These are phyloP conservation scores for Clanis bilineata DNA, from an alignment of 2,888 invertebrate genomes.

Conservation along the genomic window DNA sequence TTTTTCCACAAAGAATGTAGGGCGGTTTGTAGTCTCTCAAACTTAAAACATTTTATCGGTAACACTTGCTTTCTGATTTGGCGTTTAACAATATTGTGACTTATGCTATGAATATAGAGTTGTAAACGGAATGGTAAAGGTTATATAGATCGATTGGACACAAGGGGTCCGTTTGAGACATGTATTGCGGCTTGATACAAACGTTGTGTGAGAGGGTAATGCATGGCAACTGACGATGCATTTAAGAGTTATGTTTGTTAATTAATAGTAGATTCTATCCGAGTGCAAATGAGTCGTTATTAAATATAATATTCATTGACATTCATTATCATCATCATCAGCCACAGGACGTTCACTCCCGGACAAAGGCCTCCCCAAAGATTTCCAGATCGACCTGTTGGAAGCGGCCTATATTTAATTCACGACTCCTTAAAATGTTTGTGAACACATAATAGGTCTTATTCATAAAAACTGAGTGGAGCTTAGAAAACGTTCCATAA, in stretches of 20 bases:
- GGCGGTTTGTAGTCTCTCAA: slow-evolving; percentile 44
- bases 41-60: slow-evolving; percentile 53
- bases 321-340: too few relatives aligned
- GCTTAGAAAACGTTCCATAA: too few relatives aligned
- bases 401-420: too few relatives aligned
- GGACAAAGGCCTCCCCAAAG: too few relatives aligned
- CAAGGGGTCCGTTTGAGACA: slow-evolving; percentile 44
- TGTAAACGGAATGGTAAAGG: slow-evolving; percentile 26
- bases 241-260: neutral
- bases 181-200: slow-evolving; percentile 42
- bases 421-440: too few relatives aligned
- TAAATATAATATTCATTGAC: too few relatives aligned
- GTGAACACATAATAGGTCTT: too few relatives aligned
- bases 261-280: neutral
- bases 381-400: too few relatives aligned
- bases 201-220: slow-evolving; percentile 27
- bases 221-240: slow-evolving; percentile 10
- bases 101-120: slow-evolving; percentile 22
- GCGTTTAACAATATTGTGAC: slow-evolving; percentile 22
- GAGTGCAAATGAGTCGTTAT: neutral
- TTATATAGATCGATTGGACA: slow-evolving; percentile 40
- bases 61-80: slow-evolving; percentile 28
- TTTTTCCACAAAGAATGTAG: slow-evolving; percentile 40
- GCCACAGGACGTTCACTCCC: too few relatives aligned
- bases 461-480: too few relatives aligned